phyloP scores from a whole-genome alignment of 2,888 invertebrate genomes.

The Ashinkailepas kermadecensis region DNA sequence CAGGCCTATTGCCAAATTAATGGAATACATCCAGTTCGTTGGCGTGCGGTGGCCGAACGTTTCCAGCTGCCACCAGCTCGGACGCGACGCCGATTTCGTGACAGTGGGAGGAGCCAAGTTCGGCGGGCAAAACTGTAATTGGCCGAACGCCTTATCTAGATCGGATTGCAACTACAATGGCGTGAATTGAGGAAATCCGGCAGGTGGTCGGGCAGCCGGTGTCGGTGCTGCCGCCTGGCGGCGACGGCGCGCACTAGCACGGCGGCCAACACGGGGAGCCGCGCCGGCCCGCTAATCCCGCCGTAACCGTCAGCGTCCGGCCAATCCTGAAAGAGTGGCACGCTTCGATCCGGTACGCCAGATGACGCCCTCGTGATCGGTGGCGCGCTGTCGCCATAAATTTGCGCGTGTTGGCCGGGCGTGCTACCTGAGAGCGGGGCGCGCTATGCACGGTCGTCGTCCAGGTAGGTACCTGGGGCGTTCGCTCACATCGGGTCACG shows the following conservation, averaged over 20 bases:
- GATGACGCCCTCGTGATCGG: background rate
- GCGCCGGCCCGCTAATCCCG: background rate
- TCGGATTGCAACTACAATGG: constrained; percentile 1
- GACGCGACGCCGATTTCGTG: too few relatives aligned
- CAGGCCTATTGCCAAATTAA: too few relatives aligned
- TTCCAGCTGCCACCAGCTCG: too few relatives aligned
- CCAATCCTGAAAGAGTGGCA: background rate
- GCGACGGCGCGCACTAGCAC: background rate
- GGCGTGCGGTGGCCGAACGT: too few relatives aligned
- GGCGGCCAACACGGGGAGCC: background rate
- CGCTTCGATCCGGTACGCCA: background rate
- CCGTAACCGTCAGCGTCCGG: background rate
- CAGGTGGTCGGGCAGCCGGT: background rate
- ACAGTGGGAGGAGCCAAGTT: background rate
- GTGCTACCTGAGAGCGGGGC: background rate
- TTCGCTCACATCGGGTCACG: too few relatives aligned
- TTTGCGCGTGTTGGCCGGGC: background rate
- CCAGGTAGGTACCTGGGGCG: too few relatives aligned
- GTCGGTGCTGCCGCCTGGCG: background rate
- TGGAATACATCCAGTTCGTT: too few relatives aligned
- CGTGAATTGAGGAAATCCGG: constrained; percentile 16
- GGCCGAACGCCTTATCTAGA: background rate
- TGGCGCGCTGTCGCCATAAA: background rate
- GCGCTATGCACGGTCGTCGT: background rate
- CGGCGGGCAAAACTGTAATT: background rate